These are phyloP conservation scores for Macropis europaea DNA, from an alignment of 2,888 invertebrate species.

Conservation along the genomic window DNA sequence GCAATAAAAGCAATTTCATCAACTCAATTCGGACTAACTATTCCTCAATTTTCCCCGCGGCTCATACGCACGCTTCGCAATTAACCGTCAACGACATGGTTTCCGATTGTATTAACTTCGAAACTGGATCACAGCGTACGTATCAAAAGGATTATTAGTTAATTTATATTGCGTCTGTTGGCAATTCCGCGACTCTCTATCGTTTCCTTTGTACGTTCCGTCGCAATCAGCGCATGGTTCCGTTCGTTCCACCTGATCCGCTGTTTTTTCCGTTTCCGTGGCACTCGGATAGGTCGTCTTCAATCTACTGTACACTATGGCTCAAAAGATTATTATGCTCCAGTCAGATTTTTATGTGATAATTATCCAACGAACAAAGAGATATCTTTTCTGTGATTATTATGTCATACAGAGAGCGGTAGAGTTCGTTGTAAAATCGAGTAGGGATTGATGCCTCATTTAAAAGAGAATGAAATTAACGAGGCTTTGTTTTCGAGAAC, in stretches of 20 bases:
- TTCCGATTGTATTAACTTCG: conserved; percentile 48
- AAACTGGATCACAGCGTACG: conserved; percentile 51
- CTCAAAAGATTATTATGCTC: too few relatives aligned
- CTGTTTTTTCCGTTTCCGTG: neutral
- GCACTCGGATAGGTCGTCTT: neutral
- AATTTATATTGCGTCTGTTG: conserved; percentile 47
- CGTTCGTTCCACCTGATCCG: neutral
- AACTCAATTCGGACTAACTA: conserved; percentile 5
- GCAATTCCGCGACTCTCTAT: conserved; percentile 26
- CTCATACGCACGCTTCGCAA: conserved; percentile 9
- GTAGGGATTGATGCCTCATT: too few relatives aligned
- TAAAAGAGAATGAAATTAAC: too few relatives aligned
- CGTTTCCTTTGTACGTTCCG: conserved; percentile 18
- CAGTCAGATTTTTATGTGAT: too few relatives aligned
- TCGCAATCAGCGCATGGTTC: conserved; percentile 22
- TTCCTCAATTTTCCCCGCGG: conserved; percentile 11
- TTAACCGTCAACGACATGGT: conserved; percentile 34
- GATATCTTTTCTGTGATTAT: too few relatives aligned
- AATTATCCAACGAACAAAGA: too few relatives aligned
- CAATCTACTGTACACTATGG: too few relatives aligned
- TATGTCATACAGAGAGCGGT: too few relatives aligned
- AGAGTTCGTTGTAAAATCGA: too few relatives aligned
- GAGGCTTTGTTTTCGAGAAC: too few relatives aligned
- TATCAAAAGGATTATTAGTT: conserved; percentile 54
- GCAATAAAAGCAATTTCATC: conserved; percentile 8